A percentile compares a stretch with the other conserved stretches of the same genome.
Evolutionary conservation across 1,140 invertebrate species (phyloP).

Genomic region (Diuraphis noxia): DNA sequence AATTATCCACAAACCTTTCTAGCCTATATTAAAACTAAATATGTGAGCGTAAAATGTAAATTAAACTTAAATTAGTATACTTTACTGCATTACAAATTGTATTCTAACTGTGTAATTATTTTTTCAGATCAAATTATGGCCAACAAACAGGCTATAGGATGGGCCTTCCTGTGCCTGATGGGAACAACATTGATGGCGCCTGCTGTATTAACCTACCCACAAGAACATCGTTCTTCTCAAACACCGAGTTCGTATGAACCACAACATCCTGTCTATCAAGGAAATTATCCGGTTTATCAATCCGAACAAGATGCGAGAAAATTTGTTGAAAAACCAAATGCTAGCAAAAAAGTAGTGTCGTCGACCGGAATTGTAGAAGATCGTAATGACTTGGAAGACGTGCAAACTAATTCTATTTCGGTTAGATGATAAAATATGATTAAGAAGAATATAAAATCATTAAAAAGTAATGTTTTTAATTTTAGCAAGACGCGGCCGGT

Average conservation of each 20-base stretch:
- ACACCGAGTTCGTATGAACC: constrained; percentile 34
- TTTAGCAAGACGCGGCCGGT: constrained; percentile 61
- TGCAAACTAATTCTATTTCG: constrained; percentile 77
- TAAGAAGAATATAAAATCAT: background rate
- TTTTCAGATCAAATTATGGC: constrained; percentile 56
- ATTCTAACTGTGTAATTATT: background rate
- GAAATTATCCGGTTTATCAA: constrained; percentile 49
- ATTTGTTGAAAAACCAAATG: constrained; percentile 84
- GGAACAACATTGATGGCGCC: constrained; percentile 55
- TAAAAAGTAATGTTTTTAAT: background rate
- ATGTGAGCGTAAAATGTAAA: background rate
- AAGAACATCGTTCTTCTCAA: constrained; percentile 49
- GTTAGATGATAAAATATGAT: constrained; percentile 59
- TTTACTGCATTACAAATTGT: background rate
- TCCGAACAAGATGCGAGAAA: constrained; percentile 67
- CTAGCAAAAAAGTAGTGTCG: constrained; percentile 75
- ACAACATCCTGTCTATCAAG: constrained; percentile 31
- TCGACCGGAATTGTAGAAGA: constrained; percentile 66
- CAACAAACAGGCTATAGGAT: constrained; percentile 58
- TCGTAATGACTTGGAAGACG: constrained; percentile 69
- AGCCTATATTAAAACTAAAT: background rate
- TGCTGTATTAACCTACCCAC: constrained; percentile 57
- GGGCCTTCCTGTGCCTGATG: constrained; percentile 57
- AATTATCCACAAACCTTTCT: background rate
- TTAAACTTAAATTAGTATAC: background rate